Evolutionary conservation across 2,888 invertebrate genomes (phyloP).

Genomic region (Sthenelais limicola): DNA sequence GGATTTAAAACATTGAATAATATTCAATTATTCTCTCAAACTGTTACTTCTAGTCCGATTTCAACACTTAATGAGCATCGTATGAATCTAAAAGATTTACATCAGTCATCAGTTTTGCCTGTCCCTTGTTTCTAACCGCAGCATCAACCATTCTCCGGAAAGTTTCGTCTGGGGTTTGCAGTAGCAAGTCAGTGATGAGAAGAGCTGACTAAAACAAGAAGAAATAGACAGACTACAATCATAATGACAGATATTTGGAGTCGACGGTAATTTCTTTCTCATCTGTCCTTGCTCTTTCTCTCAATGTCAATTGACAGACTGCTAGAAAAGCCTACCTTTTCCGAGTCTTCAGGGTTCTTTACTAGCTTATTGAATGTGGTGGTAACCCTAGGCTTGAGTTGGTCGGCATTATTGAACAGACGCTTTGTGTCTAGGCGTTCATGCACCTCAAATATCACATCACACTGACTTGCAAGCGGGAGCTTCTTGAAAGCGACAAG

Average conservation of each 20-base stretch:
- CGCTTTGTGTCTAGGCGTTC: neutral
- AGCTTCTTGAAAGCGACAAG: constrained; percentile 11
- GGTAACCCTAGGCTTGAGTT: constrained; percentile 12
- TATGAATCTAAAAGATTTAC: no score
- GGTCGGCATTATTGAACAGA: neutral
- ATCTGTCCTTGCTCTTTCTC: no score
- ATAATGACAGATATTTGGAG: no score
- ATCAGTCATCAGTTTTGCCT: constrained; percentile 16
- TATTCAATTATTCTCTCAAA: no score
- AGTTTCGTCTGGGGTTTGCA: constrained; percentile 7
- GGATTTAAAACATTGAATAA: no score
- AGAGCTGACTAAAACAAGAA: no score
- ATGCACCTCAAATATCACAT: neutral
- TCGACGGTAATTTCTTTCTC: no score
- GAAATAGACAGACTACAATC: no score
- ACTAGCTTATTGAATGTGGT: constrained; percentile 22
- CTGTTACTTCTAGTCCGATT: no score
- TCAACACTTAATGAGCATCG: no score
- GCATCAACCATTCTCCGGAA: constrained; percentile 15
- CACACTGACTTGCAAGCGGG: neutral
- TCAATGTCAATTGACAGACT: no score
- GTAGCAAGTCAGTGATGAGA: constrained; percentile 16
- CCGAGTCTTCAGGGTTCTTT: neutral
- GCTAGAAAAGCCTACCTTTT: no score
- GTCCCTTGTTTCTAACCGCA: constrained; percentile 1